Conservation (phyloP, 2,113 vertebrate genomes). For the Monarcha castaneiventris region DNA sequence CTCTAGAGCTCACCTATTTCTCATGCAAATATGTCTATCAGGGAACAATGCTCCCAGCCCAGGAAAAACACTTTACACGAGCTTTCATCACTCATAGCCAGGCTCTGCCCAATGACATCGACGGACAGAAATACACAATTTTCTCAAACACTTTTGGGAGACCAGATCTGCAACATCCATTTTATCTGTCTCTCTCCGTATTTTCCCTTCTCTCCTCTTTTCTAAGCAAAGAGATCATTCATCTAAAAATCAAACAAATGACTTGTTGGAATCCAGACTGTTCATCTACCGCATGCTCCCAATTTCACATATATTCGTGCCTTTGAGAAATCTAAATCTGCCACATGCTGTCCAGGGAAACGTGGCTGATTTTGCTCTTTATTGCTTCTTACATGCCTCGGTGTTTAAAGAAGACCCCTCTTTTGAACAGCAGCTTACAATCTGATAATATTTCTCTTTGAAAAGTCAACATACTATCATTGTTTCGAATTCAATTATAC, state of each 20-base stretch:
- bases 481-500: slow-evolving; percentile 63
- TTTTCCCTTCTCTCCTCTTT: not conserved
- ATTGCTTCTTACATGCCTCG: slow-evolving; percentile 36
- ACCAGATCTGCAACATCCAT: not conserved
- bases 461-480: slow-evolving; percentile 65
- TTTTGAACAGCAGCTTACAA: slow-evolving; percentile 61
- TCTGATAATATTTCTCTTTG: slow-evolving; percentile 69
- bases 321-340: slow-evolving; percentile 34
- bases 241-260: not conserved
- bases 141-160: not conserved
- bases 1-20: not conserved
- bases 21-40: slow-evolving; percentile 23
- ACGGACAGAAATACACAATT: not conserved
- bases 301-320: not conserved
- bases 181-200: not conserved
- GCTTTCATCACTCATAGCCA: not conserved
- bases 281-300: not conserved
- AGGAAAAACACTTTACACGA: not conserved
- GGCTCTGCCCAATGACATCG: not conserved
- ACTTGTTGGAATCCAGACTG: not conserved
- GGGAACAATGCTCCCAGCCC: slow-evolving; percentile 7
- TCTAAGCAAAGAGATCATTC: not conserved
- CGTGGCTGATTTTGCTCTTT: slow-evolving; percentile 29
- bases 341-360: slow-evolving; percentile 10
- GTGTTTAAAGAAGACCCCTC: slow-evolving; percentile 43